Evolutionary conservation across 2,888 invertebrate species (phyloP), one percentile per base, ranked within the genome.

Genomic region (Hirtodrosophila trivittata): DNA sequence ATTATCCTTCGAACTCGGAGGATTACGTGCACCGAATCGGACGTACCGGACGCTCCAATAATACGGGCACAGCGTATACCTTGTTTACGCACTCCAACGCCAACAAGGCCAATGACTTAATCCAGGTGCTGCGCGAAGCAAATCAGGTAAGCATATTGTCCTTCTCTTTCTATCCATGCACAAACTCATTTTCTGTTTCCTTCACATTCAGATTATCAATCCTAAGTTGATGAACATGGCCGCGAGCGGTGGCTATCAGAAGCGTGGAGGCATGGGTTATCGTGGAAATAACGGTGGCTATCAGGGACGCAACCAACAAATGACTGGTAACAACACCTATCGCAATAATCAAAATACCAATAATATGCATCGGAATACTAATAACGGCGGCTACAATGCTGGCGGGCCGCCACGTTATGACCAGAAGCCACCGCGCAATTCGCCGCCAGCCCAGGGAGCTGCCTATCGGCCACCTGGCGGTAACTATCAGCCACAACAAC

Each of bases 1-100:
- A 98, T 92, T 98, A 98, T 92, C 98, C 98, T 56, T 96, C 96
- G 90, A 97, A 97, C 91, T 97, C 97, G 1, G 98, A 98, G 92
- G 98, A 98, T 92, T 98, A 98, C 92, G 97, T 98, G 41, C 91
- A 91, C 80, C 95, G 98, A 70, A 99, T 98, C 89, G 98, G 98
- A 25, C 95, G 98, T 76, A 98, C 98, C 26, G 98, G 97, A 42
- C 94, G 98, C 55, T 96, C 96, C 25, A 95, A 96, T 88, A 95
- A 97, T 87, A 97, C 96, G 35, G 98, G 97, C 81, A 98, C 98
- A 1, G 98, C 98, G 0, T 98, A 98, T 91, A 98, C 98, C 9
- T 95, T 98, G 90, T 98, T 98, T 91, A 98, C 98, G 1, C 95
- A 95, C 1, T 94, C 94, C 71, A 98, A 98, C 91, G 94, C 95